These are phyloP conservation scores for Pangasius djambal DNA, from an alignment of 2,797 vertebrate genomes.

Conservation along the genomic window DNA sequence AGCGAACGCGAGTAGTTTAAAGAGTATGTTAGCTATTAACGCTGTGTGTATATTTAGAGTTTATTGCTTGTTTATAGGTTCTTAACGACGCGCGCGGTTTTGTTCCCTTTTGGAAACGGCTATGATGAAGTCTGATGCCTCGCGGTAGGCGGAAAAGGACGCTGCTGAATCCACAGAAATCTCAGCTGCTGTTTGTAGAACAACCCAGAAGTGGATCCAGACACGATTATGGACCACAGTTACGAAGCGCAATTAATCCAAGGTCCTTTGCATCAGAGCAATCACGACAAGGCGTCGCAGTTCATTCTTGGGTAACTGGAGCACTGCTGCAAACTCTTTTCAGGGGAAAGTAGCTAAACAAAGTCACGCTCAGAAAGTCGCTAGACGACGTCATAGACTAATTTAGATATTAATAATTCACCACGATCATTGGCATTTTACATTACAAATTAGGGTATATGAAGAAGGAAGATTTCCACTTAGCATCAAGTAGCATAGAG, in stretches of 20 bases:
- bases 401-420: neutral
- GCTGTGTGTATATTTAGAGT: neutral
- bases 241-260: slow-evolving; percentile 71
- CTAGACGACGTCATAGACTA: neutral
- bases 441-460: neutral
- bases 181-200: slow-evolving; percentile 82
- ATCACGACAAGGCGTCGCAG: slow-evolving; percentile 59
- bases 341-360: neutral
- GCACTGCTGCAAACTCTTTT: neutral
- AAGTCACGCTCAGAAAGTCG: neutral
- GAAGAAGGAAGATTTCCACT: too few species aligned
- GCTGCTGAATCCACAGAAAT: slow-evolving; percentile 63
- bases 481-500: too few species aligned
- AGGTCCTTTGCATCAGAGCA: slow-evolving; percentile 73
- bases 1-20: neutral
- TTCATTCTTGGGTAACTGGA: slow-evolving; percentile 78
- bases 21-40: too few species aligned
- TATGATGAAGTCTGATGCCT: slow-evolving; percentile 81
- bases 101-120: neutral
- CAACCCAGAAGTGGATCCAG: slow-evolving; percentile 72
- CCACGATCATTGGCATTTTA: neutral
- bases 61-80: neutral
- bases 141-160: slow-evolving; percentile 73
- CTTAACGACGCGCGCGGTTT: neutral
- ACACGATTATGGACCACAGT: slow-evolving; percentile 68